Base-by-base conservation (phyloP, 1,140 invertebrate species). In the Drosophila elegans region DNA sequence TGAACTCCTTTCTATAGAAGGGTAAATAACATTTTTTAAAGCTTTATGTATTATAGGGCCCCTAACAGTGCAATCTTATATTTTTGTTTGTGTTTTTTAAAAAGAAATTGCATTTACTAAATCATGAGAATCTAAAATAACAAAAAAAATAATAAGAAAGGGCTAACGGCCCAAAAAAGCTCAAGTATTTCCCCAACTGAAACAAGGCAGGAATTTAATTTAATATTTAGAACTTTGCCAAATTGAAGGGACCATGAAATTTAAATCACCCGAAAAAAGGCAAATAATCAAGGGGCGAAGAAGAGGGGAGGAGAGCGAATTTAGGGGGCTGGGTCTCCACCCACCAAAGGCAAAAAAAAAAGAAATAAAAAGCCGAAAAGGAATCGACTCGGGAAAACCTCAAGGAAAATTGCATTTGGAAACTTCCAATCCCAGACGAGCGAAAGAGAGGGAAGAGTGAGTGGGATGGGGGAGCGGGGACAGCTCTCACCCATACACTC, bases 341-440 rank as follows among this genome's bases (percentile, higher is more conserved):
- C 84, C 79, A 86, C 78, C 54, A 59, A 68, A 44, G 5, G 46
- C 7, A 55, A 54, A 38, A 48, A 44, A 64, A 61, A 67, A 74
- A 36, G 48, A 29, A 44, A 46, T 36, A 55, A 62, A 61, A 80
- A 78, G 68, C 74, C 82, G 74, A 53, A 69, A 69, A 54, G 66
- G 67, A 69, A 56, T 39, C 64, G 67, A 71, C 51, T 71, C 66
- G 67, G 67, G 66, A 71, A 89, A 88, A 89, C 84, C 84, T 88
- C 84, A 88, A 88, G 84, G 84, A 89, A 89, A 81, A 91, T 84
- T 89, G 74, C 80, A 91, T 85, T 91, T 90, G 78, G 84, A 91
- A 91, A 78, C 81, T 91, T 91, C 89, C 89, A 91, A 91, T 91
- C 78, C 89, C 62, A 83, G 75, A 83, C 84, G 81, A 89, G 84